Conservation (phyloP, 2,797 vertebrate genomes). For the Sebastes nivosus region DNA sequence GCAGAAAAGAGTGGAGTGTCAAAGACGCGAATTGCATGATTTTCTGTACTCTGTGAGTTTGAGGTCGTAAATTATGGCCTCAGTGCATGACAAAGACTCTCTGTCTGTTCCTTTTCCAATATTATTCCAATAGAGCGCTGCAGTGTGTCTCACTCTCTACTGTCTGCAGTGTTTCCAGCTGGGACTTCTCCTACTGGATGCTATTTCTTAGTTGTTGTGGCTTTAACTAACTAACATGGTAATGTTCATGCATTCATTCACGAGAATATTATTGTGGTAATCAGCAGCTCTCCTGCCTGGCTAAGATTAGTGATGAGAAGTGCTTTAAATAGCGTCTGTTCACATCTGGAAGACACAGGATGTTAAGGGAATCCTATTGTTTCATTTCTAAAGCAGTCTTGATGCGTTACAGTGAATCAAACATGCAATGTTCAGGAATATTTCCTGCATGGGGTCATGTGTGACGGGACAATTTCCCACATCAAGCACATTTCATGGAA, state of each 20-base stretch:
- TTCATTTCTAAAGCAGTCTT: neutral
- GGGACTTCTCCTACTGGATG: neutral
- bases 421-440: too few species aligned
- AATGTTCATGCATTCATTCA: neutral
- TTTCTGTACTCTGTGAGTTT: conserved; percentile 1
- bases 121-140: neutral
- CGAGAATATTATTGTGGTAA: neutral
- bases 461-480: too few species aligned
- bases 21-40: neutral
- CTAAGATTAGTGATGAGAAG: neutral
- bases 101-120: neutral
- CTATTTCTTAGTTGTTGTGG: neutral
- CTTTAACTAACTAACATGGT: neutral
- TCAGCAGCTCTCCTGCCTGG: neutral
- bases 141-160: neutral
- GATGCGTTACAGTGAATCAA: too few species aligned
- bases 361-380: neutral
- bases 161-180: neutral
- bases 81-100: neutral
- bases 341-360: neutral
- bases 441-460: too few species aligned
- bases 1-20: neutral
- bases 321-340: neutral
- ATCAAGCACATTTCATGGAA: too few species aligned
- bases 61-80: conserved; percentile 1